Percentiles rank a stretch among this genome's conserved stretches.
Evolutionary conservation across 2,113 vertebrate species (phyloP).

Genomic region (Albula goreensis): DNA sequence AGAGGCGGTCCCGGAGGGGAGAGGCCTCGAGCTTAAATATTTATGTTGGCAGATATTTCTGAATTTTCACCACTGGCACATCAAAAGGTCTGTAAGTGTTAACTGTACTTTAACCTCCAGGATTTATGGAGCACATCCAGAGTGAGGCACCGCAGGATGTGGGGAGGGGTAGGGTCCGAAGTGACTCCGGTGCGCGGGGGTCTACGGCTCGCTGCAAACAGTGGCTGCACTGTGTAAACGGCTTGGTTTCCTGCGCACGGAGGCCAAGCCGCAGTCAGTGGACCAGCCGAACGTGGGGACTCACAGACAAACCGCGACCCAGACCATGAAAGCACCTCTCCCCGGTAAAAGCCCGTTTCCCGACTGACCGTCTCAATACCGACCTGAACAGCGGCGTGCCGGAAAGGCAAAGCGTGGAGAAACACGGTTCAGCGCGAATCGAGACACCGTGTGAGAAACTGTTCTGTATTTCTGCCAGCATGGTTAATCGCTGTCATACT

Average conservation of each 20-base stretch:
- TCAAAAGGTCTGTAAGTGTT: conserved; percentile 11
- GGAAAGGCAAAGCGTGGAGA: not conserved
- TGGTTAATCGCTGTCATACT: not conserved
- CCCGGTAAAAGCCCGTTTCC: not conserved
- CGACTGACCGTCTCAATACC: not conserved
- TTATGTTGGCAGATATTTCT: conserved; percentile 7
- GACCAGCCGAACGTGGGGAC: not conserved
- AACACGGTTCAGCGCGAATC: not conserved
- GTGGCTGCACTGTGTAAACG: not conserved
- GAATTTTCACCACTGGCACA: conserved; percentile 5
- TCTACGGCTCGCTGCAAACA: not conserved
- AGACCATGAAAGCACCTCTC: not conserved
- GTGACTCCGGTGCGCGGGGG: not conserved
- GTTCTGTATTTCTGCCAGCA: not conserved
- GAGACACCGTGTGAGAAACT: not conserved
- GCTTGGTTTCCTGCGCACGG: not conserved
- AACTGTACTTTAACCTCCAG: conserved; percentile 9
- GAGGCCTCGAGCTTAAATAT: conserved; percentile 7
- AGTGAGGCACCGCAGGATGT: not conserved
- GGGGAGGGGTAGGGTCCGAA: not conserved
- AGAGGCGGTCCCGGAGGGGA: not conserved
- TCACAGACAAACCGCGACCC: not conserved
- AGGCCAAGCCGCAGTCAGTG: not conserved
- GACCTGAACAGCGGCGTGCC: too few relatives aligned
- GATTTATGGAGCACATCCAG: not conserved